phyloP scores from a whole-genome alignment of 2,113 vertebrate genomes.

The Opisthocomus hoazin region DNA sequence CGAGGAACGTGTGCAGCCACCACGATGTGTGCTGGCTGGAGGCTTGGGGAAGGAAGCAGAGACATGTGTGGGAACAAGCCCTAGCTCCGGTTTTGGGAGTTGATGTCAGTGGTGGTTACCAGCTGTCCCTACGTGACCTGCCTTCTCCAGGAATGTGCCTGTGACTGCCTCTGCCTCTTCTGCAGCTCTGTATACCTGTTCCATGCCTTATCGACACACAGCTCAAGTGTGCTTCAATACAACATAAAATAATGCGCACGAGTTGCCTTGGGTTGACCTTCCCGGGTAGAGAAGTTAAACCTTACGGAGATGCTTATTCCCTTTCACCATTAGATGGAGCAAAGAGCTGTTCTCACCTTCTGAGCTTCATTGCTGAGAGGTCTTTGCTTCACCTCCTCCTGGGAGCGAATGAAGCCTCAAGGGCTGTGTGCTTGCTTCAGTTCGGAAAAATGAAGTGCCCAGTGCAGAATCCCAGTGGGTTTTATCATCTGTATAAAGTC shows the following conservation, averaged over 20 bases:
- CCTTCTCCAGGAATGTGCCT: fast-evolving
- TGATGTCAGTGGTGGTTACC: background rate
- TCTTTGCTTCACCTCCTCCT: background rate
- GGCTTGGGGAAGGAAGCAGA: background rate
- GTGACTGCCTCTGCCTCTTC: background rate
- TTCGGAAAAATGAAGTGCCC: background rate
- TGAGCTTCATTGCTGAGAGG: background rate
- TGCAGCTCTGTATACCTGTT: background rate
- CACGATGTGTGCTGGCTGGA: fast-evolving
- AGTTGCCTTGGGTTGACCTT: background rate
- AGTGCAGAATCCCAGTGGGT: background rate
- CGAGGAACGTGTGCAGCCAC: background rate
- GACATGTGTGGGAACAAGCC: background rate
- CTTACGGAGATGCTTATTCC: background rate
- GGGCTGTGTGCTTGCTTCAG: background rate
- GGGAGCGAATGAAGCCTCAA: background rate
- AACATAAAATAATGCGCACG: fast-evolving
- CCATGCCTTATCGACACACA: background rate
- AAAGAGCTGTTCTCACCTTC: background rate
- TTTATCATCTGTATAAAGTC: background rate
- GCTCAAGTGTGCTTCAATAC: fast-evolving
- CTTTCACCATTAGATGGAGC: slow-evolving; percentile 18
- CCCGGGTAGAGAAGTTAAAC: background rate
- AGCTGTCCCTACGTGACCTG: fast-evolving
- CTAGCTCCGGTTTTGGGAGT: background rate